Evolutionary conservation across 2,888 invertebrate species (phyloP).

Genomic region (Hecatera dysodea): DNA sequence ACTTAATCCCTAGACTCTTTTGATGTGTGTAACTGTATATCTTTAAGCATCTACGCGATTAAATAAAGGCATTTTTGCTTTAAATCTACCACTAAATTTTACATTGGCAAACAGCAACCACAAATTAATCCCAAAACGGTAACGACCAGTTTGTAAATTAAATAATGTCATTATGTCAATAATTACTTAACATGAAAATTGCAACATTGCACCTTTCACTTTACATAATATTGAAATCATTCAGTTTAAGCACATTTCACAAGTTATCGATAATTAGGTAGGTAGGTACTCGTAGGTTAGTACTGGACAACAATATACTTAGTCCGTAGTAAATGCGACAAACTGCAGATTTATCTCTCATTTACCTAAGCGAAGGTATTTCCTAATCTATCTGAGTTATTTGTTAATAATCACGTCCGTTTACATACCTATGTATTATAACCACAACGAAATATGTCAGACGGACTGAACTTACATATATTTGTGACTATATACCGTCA

Average conservation of each 20-base stretch:
- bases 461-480: too few relatives aligned
- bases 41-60: too few relatives aligned
- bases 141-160: slow-evolving; percentile 12
- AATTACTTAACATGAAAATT: slow-evolving; percentile 44
- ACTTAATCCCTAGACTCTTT: too few relatives aligned
- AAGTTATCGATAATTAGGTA: slow-evolving; percentile 5
- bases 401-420: slow-evolving; percentile 37
- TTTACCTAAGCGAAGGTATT: slow-evolving; percentile 12
- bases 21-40: too few relatives aligned
- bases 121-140: slow-evolving; percentile 11
- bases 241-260: slow-evolving; percentile 37
- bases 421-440: background rate
- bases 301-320: slow-evolving; percentile 30
- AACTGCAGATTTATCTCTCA: slow-evolving; percentile 14
- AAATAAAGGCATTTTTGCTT: too few relatives aligned
- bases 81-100: too few relatives aligned
- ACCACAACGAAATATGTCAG: background rate
- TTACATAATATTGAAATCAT: slow-evolving; percentile 53
- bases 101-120: too few relatives aligned
- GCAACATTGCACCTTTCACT: slow-evolving; percentile 55
- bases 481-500: background rate
- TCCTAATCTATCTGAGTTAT: slow-evolving; percentile 36
- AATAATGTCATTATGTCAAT: slow-evolving; percentile 19
- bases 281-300: slow-evolving; percentile 2
- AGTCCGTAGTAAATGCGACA: slow-evolving; percentile 29